phyloP scores from a whole-genome alignment of 2,797 vertebrate genomes.

The Scolopax rusticola region DNA sequence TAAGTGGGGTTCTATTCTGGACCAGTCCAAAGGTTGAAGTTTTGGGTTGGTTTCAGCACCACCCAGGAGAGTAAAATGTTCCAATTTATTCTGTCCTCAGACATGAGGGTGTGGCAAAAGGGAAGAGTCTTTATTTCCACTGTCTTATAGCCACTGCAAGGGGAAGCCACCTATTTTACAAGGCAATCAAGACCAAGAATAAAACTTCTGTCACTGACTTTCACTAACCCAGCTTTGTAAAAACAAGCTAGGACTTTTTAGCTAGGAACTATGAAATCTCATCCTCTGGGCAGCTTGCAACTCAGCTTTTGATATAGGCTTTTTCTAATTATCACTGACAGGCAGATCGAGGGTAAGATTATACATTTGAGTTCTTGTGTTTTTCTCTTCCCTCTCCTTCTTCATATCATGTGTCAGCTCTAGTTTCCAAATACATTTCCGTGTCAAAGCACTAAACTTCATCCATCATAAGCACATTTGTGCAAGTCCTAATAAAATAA shows the following conservation, averaged over 20 bases:
- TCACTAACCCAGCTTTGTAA: neutral
- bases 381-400: constrained; percentile 14
- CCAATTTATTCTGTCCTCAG: neutral
- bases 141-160: neutral
- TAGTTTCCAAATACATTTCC: constrained; percentile 39
- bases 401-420: constrained; percentile 45
- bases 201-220: neutral
- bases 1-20: neutral
- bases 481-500: constrained; percentile 50
- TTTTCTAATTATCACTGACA: constrained; percentile 66
- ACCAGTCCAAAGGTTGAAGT: neutral
- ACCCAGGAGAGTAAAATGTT: neutral
- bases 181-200: neutral
- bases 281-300: constrained; percentile 20
- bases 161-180: neutral
- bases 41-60: neutral
- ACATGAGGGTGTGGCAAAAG: neutral
- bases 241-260: neutral
- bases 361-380: neutral
- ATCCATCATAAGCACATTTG: constrained; percentile 55
- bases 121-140: neutral
- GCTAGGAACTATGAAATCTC: neutral
- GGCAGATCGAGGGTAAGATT: constrained; percentile 35
- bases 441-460: constrained; percentile 47
- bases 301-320: constrained; percentile 31